Evolutionary conservation across 2,113 vertebrate genomes (phyloP), one percentile per base, ranked within the genome.

Genomic region (Oreochromis tanganicae): DNA sequence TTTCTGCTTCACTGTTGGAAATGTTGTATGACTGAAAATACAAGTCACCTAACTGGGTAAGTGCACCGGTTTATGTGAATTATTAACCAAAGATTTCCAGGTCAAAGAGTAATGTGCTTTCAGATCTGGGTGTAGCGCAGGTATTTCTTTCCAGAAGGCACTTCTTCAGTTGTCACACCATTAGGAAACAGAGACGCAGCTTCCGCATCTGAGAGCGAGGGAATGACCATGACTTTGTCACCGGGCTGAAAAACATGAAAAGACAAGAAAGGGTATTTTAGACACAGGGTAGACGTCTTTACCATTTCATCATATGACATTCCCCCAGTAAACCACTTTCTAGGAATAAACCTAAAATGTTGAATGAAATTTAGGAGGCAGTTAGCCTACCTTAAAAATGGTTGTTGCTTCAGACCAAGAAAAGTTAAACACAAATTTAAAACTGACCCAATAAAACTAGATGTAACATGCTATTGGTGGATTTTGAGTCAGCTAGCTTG

Each of bases 121-220:
- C 94, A 97, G 0, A 97, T 97, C 85, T 98, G 97, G 0, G 98
- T 99, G 90, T 97, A 99, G 57, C 99, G 98, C 89, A 99, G 94
- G 94, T 99, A 99, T 36, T 97, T 98, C 94, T 98, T 99, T 93
- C 98, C 97, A 2, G 98, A 99, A 0, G 98, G 99, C 41, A 99
- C 88, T 14, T 98, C 97, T 95, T 98, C 97, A 1, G 97, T 97
- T 86, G 96, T 97, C 88, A 99, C 92, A 36, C 98, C 98, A 66
- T 97, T 96, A 19, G 98, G 97, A 93, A 99, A 99, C 8, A 98
- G 94, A 48, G 94, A 82, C 5, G 96, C 96, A 29, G 98, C 98
- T 50, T 99, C 98, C 2, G 97, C 97, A 0, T 98, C 97, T 3
- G 98, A 94, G 48, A 99, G 95, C 16, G 95, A 96, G 41, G 99